Evolutionary conservation across 2,797 vertebrate species (phyloP).

Genomic region (Peromyscus melanophrys): DNA sequence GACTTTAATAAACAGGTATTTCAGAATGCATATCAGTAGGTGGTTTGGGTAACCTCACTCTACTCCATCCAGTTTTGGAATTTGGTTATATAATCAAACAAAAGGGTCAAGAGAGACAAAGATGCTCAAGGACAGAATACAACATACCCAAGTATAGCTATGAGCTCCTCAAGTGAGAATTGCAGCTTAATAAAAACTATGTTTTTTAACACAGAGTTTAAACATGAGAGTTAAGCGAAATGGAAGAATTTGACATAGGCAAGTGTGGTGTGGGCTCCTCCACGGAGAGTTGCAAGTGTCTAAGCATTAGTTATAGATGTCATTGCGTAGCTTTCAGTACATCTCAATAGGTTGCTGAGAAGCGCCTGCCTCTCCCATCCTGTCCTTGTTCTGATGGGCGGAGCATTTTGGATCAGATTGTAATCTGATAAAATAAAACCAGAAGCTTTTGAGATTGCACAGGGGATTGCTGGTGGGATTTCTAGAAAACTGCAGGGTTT

Average conservation of each 20-base stretch:
- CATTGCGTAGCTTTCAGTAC: neutral
- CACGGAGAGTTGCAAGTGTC: neutral
- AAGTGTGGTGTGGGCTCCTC: neutral
- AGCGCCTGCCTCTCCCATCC: rapidly evolving
- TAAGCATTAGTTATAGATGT: neutral
- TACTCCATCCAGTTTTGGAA: neutral
- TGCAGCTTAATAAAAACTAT: neutral
- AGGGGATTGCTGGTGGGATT: neutral
- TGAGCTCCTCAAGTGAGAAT: neutral
- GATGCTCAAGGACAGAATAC: neutral
- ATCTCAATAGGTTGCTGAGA: neutral
- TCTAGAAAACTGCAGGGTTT: neutral
- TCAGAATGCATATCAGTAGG: neutral
- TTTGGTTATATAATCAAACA: neutral
- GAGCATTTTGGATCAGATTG: neutral
- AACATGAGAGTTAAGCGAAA: neutral
- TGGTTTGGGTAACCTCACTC: neutral
- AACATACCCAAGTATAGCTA: neutral
- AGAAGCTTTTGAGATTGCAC: neutral
- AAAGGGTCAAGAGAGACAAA: neutral
- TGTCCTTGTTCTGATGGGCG: neutral
- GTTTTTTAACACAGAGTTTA: neutral
- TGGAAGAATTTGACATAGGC: neutral
- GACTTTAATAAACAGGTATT: neutral
- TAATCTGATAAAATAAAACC: neutral